These are phyloP conservation scores for Lateolabrax maculatus DNA, from an alignment of 2,797 vertebrate species.

Conservation along the genomic window DNA sequence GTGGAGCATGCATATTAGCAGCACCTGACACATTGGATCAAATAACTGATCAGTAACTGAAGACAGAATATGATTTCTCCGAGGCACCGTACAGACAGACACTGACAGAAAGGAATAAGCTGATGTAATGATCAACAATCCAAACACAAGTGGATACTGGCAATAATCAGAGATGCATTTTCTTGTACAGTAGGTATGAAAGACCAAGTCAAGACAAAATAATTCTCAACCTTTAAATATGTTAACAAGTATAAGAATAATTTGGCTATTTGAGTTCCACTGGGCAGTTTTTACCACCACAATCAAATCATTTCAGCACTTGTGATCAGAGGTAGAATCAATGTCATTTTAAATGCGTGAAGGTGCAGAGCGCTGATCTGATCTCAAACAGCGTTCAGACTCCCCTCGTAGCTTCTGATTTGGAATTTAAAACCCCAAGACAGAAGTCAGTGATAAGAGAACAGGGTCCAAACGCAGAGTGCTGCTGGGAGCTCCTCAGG, in stretches of 20 bases:
- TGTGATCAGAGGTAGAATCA: slow-evolving; percentile 18
- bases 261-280: background rate
- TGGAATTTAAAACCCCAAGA: background rate
- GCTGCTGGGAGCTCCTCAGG: background rate
- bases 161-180: background rate
- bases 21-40: background rate
- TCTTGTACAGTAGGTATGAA: background rate
- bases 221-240: background rate
- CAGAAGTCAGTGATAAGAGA: background rate
- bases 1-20: background rate
- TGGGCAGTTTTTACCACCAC: background rate
- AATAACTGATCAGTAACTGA: background rate
- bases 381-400: background rate
- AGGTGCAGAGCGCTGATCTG: background rate
- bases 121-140: background rate
- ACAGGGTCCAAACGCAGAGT: background rate
- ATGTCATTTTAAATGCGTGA: background rate
- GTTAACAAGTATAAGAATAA: background rate
- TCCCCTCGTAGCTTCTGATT: background rate
- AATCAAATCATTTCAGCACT: slow-evolving; percentile 13
- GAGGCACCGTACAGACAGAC: background rate
- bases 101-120: too few species aligned
- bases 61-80: background rate
- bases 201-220: background rate
- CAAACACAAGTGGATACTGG: background rate